phyloP scores from a whole-genome alignment of 2,797 vertebrate genomes.

The Rhyacichthys aspro region DNA sequence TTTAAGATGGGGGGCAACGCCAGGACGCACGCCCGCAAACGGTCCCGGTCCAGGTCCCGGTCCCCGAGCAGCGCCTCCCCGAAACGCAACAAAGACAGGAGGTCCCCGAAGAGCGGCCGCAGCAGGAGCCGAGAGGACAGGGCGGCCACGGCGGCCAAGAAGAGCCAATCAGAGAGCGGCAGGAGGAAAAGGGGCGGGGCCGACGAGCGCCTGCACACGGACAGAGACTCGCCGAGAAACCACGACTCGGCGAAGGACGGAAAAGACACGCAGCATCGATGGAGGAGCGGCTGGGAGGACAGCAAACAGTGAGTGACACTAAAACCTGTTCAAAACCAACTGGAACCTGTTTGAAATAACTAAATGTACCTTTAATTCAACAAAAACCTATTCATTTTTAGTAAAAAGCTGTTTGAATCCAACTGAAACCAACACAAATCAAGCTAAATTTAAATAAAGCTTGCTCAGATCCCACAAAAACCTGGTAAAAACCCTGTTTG shows the following conservation, averaged over 20 bases:
- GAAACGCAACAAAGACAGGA: slow-evolving; percentile 89
- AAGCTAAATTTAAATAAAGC: too few species aligned
- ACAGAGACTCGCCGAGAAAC: slow-evolving; percentile 78
- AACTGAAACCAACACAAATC: too few species aligned
- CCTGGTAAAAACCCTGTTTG: neutral
- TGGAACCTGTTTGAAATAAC: too few species aligned
- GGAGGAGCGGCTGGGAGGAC: slow-evolving; percentile 97
- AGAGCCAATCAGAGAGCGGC: slow-evolving; percentile 84
- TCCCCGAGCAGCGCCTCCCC: slow-evolving; percentile 88
- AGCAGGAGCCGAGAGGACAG: slow-evolving; percentile 86
- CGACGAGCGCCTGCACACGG: slow-evolving; percentile 87
- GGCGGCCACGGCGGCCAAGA: slow-evolving; percentile 82
- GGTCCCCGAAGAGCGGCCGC: slow-evolving; percentile 89
- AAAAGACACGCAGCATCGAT: slow-evolving; percentile 89
- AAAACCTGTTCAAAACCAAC: neutral
- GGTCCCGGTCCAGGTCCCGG: slow-evolving; percentile 89
- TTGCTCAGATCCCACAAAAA: too few species aligned
- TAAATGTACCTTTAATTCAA: too few species aligned
- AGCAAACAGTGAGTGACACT: slow-evolving; percentile 86
- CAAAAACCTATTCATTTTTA: too few species aligned
- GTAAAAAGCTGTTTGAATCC: too few species aligned
- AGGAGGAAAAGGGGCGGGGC: slow-evolving; percentile 86
- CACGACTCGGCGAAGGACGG: slow-evolving; percentile 83
- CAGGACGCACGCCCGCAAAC: slow-evolving; percentile 86
- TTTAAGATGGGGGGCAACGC: slow-evolving; percentile 81